Base-by-base conservation (phyloP, 2,888 invertebrate genomes). In the Lymantria dispar region DNA sequence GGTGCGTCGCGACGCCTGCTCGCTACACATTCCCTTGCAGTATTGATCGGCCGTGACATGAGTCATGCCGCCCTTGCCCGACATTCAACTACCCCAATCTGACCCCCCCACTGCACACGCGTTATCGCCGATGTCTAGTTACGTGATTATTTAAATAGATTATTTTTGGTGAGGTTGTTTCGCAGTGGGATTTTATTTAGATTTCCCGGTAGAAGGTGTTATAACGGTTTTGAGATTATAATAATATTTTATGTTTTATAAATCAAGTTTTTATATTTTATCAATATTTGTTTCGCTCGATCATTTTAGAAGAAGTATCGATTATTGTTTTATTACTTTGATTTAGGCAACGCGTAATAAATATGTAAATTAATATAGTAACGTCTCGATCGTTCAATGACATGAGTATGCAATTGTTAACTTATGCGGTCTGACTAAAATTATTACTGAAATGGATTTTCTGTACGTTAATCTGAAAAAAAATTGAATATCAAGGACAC, bases 1-100 rank as follows among this genome's bases (percentile, higher is more conserved):
- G 63, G 64, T 57, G 59, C 54, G 57, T 58, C 53, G 63, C 53
- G 59, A 49, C 52, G 52, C 52, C 39, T 15, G n/a, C 57, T 13
- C 64, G 62, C 67, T 76, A 83, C 85, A 82, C 83, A 82, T 76
- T 78, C 77, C 77, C 79, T 72, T 90, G 90, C 90, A 90, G 83
- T 91, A 91, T 91, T 83, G 90, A 90, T 87, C 89, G 77, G 80
- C 87, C 87, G 78, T 90, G 89, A 90, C 86, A 79, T 90, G 90
- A 90, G 86, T 90, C 88, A 86, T 74, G 87, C 83, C 87, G 87
- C 90, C 90, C 90, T 91, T 91, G 90, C 88, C 89, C 90, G 90
- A 91, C 86, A 89, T 91, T 87, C 89, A 84, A 78, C 80, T 76
- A 72, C 79, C 77, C 81, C 78, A 63, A 74, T 78, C 69, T 33